These are phyloP conservation scores for Epinephelus fuscoguttatus DNA, from an alignment of 2,113 vertebrate species.

Conservation along the genomic window DNA sequence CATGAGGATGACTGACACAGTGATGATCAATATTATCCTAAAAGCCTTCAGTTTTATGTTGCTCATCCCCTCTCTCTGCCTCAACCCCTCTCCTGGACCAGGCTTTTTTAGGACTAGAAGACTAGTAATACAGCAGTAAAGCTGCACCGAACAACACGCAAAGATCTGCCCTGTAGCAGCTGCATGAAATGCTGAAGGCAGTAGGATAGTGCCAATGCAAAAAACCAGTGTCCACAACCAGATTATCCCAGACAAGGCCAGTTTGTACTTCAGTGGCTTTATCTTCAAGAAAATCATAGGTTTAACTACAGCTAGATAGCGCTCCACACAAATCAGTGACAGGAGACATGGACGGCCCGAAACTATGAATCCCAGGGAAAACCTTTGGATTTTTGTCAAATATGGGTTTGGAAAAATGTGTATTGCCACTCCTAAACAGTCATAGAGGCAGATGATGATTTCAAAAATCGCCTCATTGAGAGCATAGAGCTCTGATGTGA, in stretches of 20 bases:
- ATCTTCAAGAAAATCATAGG: constrained; percentile 36
- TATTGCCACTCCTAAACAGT: not conserved
- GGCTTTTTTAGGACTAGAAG: constrained; percentile 37
- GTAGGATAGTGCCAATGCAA: not conserved
- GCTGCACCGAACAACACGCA: not conserved
- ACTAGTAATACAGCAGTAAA: constrained; percentile 42
- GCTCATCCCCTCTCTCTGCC: constrained; percentile 6
- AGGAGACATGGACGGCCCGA: constrained; percentile 24
- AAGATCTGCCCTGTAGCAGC: accelerated
- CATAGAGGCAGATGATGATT: constrained; percentile 2
- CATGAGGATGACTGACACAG: not conserved
- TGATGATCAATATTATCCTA: constrained; percentile 35
- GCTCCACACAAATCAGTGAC: constrained; percentile 30
- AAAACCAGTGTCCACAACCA: constrained; percentile 10
- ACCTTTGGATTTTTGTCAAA: accelerated
- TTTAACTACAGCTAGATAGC: constrained; percentile 38
- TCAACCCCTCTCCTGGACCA: constrained; percentile 30
- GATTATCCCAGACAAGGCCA: constrained; percentile 2
- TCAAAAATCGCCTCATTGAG: constrained; percentile 12
- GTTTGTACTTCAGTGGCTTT: constrained; percentile 47
- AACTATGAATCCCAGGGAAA: constrained; percentile 25
- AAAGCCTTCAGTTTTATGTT: constrained; percentile 46
- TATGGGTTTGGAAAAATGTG: not conserved
- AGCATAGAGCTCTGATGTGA: constrained; percentile 17
- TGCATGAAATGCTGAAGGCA: accelerated